A percentile compares a stretch with the other conserved stretches of the same genome.
Evolutionary conservation across 2,888 invertebrate species (phyloP).

Genomic region (Eubasilissa splendida): DNA sequence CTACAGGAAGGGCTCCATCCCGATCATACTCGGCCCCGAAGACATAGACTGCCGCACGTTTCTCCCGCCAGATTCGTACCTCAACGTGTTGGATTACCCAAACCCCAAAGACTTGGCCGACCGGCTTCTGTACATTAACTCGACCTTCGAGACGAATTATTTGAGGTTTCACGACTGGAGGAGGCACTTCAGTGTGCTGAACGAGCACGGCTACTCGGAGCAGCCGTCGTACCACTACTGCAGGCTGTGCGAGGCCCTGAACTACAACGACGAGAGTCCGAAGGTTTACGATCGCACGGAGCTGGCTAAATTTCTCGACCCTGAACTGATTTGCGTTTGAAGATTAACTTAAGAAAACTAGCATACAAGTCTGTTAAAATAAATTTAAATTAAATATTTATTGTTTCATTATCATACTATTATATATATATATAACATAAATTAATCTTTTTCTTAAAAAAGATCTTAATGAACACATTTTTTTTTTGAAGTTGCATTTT

Average conservation of each 20-base stretch:
- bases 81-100: constrained; percentile 74
- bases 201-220: constrained; percentile 80
- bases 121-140: constrained; percentile 70
- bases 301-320: constrained; percentile 42
- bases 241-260: constrained; percentile 73
- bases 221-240: constrained; percentile 74
- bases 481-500: too few relatives aligned
- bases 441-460: too few relatives aligned
- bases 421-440: too few relatives aligned
- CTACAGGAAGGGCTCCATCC: constrained; percentile 76
- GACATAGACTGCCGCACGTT: constrained; percentile 66
- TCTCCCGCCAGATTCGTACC: constrained; percentile 76
- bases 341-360: too few relatives aligned
- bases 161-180: constrained; percentile 75
- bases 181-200: constrained; percentile 70
- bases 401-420: too few relatives aligned
- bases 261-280: constrained; percentile 65
- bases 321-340: constrained; percentile 29
- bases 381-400: too few relatives aligned
- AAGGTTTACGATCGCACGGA: constrained; percentile 65
- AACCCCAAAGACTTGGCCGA: constrained; percentile 70
- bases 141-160: constrained; percentile 64
- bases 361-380: too few relatives aligned
- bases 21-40: constrained; percentile 77
- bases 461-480: too few relatives aligned